These are phyloP conservation scores for Entelurus aequoreus DNA, from an alignment of 2,113 vertebrate species.

Conservation along the genomic window DNA sequence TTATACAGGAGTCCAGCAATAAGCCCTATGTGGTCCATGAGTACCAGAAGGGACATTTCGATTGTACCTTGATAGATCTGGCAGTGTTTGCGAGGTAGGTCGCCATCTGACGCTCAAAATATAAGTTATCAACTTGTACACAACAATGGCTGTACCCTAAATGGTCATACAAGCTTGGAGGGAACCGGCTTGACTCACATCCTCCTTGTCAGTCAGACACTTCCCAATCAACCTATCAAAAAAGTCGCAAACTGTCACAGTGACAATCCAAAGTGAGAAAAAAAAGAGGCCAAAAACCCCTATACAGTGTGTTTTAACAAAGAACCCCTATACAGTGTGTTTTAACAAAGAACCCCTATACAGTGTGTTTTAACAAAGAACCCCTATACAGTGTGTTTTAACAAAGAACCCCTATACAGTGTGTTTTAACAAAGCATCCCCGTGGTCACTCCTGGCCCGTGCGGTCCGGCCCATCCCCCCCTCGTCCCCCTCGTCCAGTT, in stretches of 20 bases:
- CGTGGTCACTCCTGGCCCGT: conserved; percentile 35
- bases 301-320: conserved; percentile 53
- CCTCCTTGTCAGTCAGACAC: neutral
- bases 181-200: neutral
- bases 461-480: conserved; percentile 14
- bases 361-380: conserved; percentile 42
- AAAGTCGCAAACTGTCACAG: conserved; percentile 12
- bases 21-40: neutral
- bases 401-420: too few species aligned
- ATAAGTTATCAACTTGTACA: neutral
- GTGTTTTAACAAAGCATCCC: conserved; percentile 54
- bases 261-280: conserved; percentile 28
- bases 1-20: neutral
- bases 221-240: neutral
- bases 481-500: conserved; percentile 56
- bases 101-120: neutral
- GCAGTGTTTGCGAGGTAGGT: neutral
- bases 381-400: conserved; percentile 49
- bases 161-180: neutral
- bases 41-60: too few species aligned
- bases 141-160: neutral
- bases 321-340: conserved; percentile 54
- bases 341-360: conserved; percentile 50
- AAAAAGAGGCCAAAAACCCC: conserved; percentile 4
- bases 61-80: neutral